Evolutionary conservation across 1,140 invertebrate genomes (phyloP), one percentile per base, ranked within the genome.

Genomic region (Meloidogyne exigua): DNA sequence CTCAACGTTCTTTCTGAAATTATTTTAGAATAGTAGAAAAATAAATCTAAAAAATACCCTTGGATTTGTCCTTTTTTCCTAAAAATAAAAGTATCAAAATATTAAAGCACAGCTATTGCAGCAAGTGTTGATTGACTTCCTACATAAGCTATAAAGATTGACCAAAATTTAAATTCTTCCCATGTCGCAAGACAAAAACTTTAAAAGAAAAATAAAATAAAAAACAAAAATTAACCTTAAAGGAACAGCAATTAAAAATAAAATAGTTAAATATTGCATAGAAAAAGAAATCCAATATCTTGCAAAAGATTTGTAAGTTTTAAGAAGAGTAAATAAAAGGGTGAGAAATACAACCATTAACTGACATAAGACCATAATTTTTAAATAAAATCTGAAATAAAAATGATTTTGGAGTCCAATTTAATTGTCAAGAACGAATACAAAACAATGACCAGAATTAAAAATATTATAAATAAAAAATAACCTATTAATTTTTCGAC

Each of bases 151-250:
- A 80, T 82, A 62, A 72, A 80, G 26, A 80, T 39, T 15, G 81
- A 70, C 79, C 79, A 80, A 18, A 77, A 23, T 21, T 74, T 57
- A 70, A 72, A 80, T 18, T 84, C 80, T 23, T 49, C 23, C 79
- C 79, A 80, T 23, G 68, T 79, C 4, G 79, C 64, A 9, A 80
- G 42, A 69, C 80, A 80, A 72, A 80, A 80, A 25, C 79, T 80
- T n/a, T n/a, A 77, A 77, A 77, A 4, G 25, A 7, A 32, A 32
- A 3, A 32, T 32, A 44, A 32, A 69, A 13, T 39, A 63, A n/a
- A n/a, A 9, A 57, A 57, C 18, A 15, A 44, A 44, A 44, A 1
- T 2, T 9, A 57, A 57, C 49, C 49, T 57, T 57, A 57, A n/a
- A n/a, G 49, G 18, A 57, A n/a, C 18, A n/a, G 18, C 18, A 57